Conservation (phyloP, 1,140 invertebrate genomes). For the Acromyrmex charruanus region DNA sequence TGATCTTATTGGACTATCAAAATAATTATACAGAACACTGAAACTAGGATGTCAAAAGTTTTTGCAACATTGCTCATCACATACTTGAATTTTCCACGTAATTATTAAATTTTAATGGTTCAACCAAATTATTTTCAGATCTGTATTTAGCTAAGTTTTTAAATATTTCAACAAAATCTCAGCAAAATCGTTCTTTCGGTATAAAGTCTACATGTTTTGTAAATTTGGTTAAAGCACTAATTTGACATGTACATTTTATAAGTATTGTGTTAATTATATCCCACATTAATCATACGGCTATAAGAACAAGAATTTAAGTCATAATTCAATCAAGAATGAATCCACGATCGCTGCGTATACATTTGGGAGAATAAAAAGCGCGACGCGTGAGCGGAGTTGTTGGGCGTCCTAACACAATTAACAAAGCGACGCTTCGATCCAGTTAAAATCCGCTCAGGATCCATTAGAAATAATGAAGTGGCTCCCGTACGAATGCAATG, state of each 20-base stretch:
- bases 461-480: constrained; percentile 74
- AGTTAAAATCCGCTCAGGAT: constrained; percentile 59
- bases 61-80: no score
- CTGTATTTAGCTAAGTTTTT: no score
- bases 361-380: constrained; percentile 3
- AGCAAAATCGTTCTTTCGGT: no score
- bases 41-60: no score
- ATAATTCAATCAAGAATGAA: background rate
- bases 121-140: no score
- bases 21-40: no score
- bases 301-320: background rate
- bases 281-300: background rate
- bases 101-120: no score
- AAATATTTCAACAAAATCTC: no score
- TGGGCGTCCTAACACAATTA: constrained; percentile 44
- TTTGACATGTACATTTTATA: background rate
- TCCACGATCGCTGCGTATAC: background rate
- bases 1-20: no score
- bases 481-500: constrained; percentile 55
- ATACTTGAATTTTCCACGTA: no score
- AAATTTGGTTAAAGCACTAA: background rate
- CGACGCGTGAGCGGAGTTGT: background rate
- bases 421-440: constrained; percentile 25
- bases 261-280: background rate
- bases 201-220: background rate